These are phyloP conservation scores for Caenorhabditis sp. DNA, from an alignment of 2,888 invertebrate genomes.

Conservation along the genomic window DNA sequence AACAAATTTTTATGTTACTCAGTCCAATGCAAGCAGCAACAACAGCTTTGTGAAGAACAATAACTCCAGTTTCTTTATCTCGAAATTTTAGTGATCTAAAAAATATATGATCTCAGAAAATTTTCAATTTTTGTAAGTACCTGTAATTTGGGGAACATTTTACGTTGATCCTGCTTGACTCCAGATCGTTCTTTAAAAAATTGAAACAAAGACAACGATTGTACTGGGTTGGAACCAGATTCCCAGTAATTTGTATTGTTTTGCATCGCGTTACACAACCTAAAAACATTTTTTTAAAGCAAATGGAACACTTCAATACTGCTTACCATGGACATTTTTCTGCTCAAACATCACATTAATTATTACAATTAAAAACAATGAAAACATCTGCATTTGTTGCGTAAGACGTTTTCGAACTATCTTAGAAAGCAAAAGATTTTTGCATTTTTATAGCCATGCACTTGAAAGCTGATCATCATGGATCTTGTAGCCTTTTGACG, in stretches of 20 bases:
- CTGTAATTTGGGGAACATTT: slow-evolving; percentile 42
- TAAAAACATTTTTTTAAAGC: slow-evolving; percentile 10
- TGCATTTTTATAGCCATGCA: background rate
- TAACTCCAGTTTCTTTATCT: slow-evolving; percentile 43
- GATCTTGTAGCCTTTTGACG: background rate
- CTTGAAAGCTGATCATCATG: background rate
- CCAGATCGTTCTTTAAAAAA: background rate
- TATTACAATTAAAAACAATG: too few species aligned
- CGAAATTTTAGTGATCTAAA: slow-evolving; percentile 63
- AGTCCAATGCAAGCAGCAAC: slow-evolving; percentile 42
- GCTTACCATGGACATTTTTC: too few species aligned
- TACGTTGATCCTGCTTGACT: background rate
- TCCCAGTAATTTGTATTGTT: slow-evolving; percentile 31
- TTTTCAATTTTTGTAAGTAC: background rate
- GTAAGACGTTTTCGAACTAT: background rate
- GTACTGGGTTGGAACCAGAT: slow-evolving; percentile 45
- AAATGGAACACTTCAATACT: background rate
- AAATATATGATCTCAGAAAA: background rate
- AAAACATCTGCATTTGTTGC: too few species aligned
- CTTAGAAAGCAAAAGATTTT: background rate
- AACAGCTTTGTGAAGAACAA: slow-evolving; percentile 61
- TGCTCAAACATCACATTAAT: too few species aligned
- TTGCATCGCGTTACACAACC: slow-evolving; percentile 52
- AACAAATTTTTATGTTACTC: background rate
- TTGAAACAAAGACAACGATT: slow-evolving; percentile 49